A percentile compares a stretch with the other conserved stretches of the same genome.
Conservation (phyloP, 2,888 invertebrate genomes). For the Aleiodes leptofemur region DNA sequence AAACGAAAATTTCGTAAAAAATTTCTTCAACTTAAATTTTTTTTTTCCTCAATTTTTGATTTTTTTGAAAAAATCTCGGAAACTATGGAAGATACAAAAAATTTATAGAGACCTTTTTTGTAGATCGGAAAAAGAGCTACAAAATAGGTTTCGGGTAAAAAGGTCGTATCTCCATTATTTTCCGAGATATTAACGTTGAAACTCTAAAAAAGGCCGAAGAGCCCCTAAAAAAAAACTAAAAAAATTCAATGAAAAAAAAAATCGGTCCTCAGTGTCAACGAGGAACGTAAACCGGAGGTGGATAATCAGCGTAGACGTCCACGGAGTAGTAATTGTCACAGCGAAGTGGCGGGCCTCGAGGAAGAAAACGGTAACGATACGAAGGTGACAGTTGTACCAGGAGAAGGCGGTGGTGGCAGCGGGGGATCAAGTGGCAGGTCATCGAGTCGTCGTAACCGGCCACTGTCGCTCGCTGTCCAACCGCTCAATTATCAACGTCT, state of each 20-base stretch:
- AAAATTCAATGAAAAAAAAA: conserved; percentile 37
- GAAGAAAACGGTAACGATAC: conserved; percentile 61
- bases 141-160: too few relatives aligned
- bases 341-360: conserved; percentile 71
- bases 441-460: conserved; percentile 65
- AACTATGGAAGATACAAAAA: too few relatives aligned
- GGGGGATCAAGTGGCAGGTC: conserved; percentile 57
- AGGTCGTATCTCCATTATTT: too few relatives aligned
- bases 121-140: too few relatives aligned
- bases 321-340: conserved; percentile 60
- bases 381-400: conserved; percentile 60
- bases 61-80: too few relatives aligned
- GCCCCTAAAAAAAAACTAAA: conserved; percentile 26
- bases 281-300: conserved; percentile 66
- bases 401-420: conserved; percentile 61
- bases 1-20: too few relatives aligned
- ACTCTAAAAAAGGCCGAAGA: conserved; percentile 1
- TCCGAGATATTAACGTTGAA: background rate
- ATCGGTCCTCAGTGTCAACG: conserved; percentile 68
- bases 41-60: background rate
- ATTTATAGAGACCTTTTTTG: too few relatives aligned
- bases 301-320: conserved; percentile 58
- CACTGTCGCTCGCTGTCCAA: conserved; percentile 71
- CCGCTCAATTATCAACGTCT: conserved; percentile 72
- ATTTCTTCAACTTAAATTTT: too few relatives aligned